Base-by-base conservation (phyloP, 2,888 invertebrate species). In the Nephrocerus scutellatus region DNA sequence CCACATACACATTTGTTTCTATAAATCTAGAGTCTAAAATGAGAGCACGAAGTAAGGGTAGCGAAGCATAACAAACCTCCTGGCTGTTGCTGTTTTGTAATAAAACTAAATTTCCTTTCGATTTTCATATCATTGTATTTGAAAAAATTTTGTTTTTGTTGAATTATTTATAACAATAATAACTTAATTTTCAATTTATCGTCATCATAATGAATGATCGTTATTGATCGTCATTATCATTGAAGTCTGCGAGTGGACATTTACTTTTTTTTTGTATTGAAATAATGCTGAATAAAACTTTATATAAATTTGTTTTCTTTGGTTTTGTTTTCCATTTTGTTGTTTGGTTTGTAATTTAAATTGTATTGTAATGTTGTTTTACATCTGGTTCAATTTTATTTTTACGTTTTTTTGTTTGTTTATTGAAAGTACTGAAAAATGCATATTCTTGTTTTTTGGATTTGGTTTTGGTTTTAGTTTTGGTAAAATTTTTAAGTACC, bases 91-190 rank as follows among this genome's bases (percentile, higher is more conserved):
- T n/a, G n/a, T n/a, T n/a, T n/a, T n/a, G n/a, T n/a, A n/a, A n/a
- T n/a, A n/a, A n/a, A n/a, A n/a, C n/a, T n/a, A n/a, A n/a, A n/a
- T n/a, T n/a, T n/a, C n/a, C n/a, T n/a, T n/a, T n/a, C n/a, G n/a
- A n/a, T n/a, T n/a, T n/a, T n/a, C n/a, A n/a, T n/a, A n/a, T n/a
- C n/a, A n/a, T n/a, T n/a, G n/a, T n/a, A n/a, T n/a, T n/a, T n/a
- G n/a, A n/a, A n/a, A n/a, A n/a, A n/a, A n/a, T n/a, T n/a, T n/a
- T n/a, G n/a, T n/a, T n/a, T n/a, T n/a, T n/a, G n/a, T n/a, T n/a
- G n/a, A 49, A 49, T 50, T 49, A 51, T 48, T 49, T 50, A 47
- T 53, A 53, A 50, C 49, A 53, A 50, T 52, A 52, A 47, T 49
- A 53, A 52, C 50, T 50, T 49, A 53, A 50, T 46, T 44, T 33